Conservation (phyloP, 1,140 invertebrate genomes). For the Ctenoplectra terminalis region DNA sequence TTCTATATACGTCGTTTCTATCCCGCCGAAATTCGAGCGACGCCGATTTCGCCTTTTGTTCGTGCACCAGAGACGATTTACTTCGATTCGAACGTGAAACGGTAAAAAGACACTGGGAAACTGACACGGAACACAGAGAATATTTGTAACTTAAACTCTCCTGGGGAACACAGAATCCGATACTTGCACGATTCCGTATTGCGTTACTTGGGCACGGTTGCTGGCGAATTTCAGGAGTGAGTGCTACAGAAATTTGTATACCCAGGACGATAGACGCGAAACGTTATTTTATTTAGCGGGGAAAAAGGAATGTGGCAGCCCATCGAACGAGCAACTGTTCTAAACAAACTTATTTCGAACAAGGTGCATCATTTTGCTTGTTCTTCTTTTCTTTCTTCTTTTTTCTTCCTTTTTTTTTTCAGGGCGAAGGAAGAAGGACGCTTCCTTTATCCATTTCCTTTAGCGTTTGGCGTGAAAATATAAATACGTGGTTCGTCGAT, state of each 20-base stretch:
- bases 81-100: slow-evolving; percentile 23
- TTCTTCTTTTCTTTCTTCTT: neutral
- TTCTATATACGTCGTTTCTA: neutral
- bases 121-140: slow-evolving; percentile 23
- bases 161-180: slow-evolving; percentile 27
- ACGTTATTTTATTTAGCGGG: slow-evolving; percentile 1
- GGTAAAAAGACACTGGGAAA: slow-evolving; percentile 26
- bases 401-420: neutral
- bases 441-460: too few relatives aligned
- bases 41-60: slow-evolving; percentile 17
- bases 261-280: slow-evolving; percentile 1
- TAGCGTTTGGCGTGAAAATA: neutral
- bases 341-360: slow-evolving; percentile 31
- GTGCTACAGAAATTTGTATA: slow-evolving; percentile 24
- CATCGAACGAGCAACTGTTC: neutral
- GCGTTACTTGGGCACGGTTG: slow-evolving; percentile 12
- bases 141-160: slow-evolving; percentile 53
- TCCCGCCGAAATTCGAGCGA: neutral
- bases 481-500: slow-evolving; percentile 34
- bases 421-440: too few relatives aligned
- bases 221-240: slow-evolving; percentile 17
- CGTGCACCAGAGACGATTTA: slow-evolving; percentile 25
- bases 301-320: neutral
- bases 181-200: slow-evolving; percentile 31
- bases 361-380: neutral